Base-by-base conservation (phyloP, 2,113 vertebrate genomes). In the Eclectus roratus region DNA sequence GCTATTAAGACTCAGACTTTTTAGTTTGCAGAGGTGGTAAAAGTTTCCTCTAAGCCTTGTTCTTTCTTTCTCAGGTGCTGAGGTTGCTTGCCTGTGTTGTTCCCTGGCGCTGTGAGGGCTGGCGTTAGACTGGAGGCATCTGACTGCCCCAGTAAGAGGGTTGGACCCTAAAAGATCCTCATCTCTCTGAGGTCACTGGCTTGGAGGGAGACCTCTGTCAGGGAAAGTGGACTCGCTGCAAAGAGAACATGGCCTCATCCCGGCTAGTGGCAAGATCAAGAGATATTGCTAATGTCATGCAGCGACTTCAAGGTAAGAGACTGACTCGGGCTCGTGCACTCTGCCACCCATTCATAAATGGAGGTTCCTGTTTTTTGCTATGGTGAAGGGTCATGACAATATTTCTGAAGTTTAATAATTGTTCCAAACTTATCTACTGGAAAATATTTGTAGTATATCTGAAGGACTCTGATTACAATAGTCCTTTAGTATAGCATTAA, bases 271-370 rank as follows among this genome's bases (percentile, higher is more conserved):
- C 98, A 28, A 97, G 98, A 94, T 96, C 98, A 52, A 98, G 98
- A 94, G 99, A 99, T 95, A 99, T 99, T 43, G 96, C 98, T 95
- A 98, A 98, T 21, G 99, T 99, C 96, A 99, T 99, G 99, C 99
- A 99, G 91, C 98, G 98, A 90, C 98, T 99, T 94, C 99, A 99
- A 98, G 99, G 99, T 99, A 98, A 96, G 98, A 56, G 56, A 3
- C 41, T 61, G 65, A 24, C 11, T 16, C 0, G 8, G 23, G 7
- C 39, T 28, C 19, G 13, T 0, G 2, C 7, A 8, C 13, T 63
- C 55, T 53, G 44, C 28, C 23, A 11, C 5, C 3, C 6, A 1
- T 43, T 72, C 33, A 2, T 37, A 60, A 41, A 44, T 21, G 33
- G 29, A 64, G 12, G 5, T 74, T 81, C 27, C 41, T 63, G 1